These are phyloP conservation scores for Caenorhabditis plicata DNA, from an alignment of 2,888 invertebrate species.

Conservation along the genomic window DNA sequence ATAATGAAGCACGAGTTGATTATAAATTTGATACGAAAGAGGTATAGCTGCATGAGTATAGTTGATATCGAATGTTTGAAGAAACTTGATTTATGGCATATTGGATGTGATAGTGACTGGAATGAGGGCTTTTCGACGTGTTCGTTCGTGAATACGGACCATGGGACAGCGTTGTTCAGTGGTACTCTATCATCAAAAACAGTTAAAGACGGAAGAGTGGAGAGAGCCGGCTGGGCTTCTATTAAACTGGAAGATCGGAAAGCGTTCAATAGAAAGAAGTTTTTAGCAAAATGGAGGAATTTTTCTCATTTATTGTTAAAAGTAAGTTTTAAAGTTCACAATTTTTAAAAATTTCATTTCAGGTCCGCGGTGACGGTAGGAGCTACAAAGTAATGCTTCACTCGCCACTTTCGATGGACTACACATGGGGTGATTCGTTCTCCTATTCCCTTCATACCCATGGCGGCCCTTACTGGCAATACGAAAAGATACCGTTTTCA, in stretches of 20 bases:
- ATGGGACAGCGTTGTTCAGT: constrained; percentile 55
- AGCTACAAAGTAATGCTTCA: constrained; percentile 82
- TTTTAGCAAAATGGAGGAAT: constrained; percentile 52
- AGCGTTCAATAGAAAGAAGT: constrained; percentile 56
- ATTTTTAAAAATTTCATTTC: constrained; percentile 1
- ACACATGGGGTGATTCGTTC: constrained; percentile 86
- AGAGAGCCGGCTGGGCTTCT: constrained; percentile 62
- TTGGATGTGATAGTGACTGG: constrained; percentile 61
- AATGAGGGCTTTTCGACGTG: constrained; percentile 58
- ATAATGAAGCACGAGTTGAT: constrained; percentile 55
- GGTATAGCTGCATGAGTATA: constrained; percentile 14
- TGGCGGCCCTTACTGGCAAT: constrained; percentile 94
- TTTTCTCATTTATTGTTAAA: constrained; percentile 61
- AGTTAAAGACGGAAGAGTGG: constrained; percentile 57
- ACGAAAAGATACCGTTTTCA: constrained; percentile 70
- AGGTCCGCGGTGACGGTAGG: constrained; percentile 85
- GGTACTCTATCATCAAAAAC: constrained; percentile 40
- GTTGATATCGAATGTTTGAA: constrained; percentile 6
- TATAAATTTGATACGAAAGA: constrained; percentile 54
- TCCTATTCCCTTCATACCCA: constrained; percentile 85
- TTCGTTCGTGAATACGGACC: constrained; percentile 44
- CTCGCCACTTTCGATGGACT: constrained; percentile 78
- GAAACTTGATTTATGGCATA: constrained; percentile 47
- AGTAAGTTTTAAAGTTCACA: constrained; percentile 21
- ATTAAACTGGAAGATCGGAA: constrained; percentile 55